Conservation (phyloP, 2,888 invertebrate genomes). For the Ophion costatus region DNA sequence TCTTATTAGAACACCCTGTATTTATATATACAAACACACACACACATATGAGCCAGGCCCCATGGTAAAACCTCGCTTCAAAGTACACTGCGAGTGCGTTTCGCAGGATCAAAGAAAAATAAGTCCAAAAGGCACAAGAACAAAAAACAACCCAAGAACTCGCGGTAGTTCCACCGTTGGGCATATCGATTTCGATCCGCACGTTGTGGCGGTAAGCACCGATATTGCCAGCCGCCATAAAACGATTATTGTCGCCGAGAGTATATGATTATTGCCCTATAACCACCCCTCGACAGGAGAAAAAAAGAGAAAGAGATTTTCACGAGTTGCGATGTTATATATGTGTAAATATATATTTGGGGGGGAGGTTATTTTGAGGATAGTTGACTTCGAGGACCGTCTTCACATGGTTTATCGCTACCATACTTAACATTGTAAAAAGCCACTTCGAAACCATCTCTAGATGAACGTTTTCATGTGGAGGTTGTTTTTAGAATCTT, state of each 20-base stretch:
- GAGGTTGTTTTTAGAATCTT: too few relatives aligned
- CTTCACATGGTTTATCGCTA: too few relatives aligned
- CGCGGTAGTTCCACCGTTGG: constrained; percentile 66
- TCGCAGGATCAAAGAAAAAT: constrained; percentile 28
- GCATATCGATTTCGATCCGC: constrained; percentile 75
- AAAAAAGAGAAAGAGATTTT: constrained; percentile 38
- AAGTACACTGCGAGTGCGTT: constrained; percentile 29
- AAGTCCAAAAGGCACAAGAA: not conserved
- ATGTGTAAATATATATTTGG: constrained; percentile 10
- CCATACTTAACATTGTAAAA: too few relatives aligned
- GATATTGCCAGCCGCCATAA: constrained; percentile 80
- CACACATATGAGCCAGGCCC: constrained; percentile 8
- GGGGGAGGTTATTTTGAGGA: too few relatives aligned
- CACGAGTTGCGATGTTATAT: constrained; percentile 14
- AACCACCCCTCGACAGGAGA: constrained; percentile 70
- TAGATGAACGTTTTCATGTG: too few relatives aligned
- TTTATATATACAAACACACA: not conserved
- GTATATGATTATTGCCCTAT: constrained; percentile 82
- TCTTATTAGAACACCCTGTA: too few relatives aligned
- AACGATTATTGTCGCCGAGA: constrained; percentile 82
- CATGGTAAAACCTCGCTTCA: constrained; percentile 37
- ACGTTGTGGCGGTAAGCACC: constrained; percentile 69
- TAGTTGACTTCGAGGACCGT: too few relatives aligned
- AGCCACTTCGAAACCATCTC: too few relatives aligned
- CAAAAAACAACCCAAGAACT: constrained; percentile 35